Conservation (phyloP, 2,888 invertebrate genomes). For the Cantharis lateralis region DNA sequence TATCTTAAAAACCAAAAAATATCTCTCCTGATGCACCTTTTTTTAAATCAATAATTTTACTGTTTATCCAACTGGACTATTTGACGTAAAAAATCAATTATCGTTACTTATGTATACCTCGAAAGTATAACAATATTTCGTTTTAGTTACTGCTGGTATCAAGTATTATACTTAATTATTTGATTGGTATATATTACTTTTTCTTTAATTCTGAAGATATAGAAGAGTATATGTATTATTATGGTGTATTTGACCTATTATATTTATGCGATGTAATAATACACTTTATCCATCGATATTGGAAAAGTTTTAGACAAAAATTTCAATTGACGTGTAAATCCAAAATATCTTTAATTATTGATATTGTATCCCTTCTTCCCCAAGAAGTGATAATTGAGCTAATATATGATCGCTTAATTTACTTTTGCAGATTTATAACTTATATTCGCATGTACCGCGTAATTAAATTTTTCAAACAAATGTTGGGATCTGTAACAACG, state of each 20-base stretch:
- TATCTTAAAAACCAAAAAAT: no score
- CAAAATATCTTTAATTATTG: neutral
- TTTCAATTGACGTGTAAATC: slow-evolving; percentile 1
- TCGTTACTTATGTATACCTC: neutral
- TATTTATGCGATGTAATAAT: slow-evolving; percentile 7
- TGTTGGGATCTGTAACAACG: slow-evolving; percentile 57
- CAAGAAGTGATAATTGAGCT: neutral
- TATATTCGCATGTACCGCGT: slow-evolving; percentile 57
- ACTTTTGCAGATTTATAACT: slow-evolving; percentile 47
- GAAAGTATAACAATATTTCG: neutral
- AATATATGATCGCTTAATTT: neutral
- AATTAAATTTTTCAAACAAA: slow-evolving; percentile 55
- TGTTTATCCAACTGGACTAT: neutral
- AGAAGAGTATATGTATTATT: neutral
- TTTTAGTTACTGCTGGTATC: slow-evolving; percentile 3
- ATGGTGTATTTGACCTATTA: slow-evolving; percentile 1
- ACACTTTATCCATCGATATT: neutral
- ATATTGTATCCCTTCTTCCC: slow-evolving; percentile 4
- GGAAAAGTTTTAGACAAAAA: neutral
- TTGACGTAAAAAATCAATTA: neutral
- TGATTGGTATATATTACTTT: neutral
- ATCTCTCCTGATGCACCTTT: no score
- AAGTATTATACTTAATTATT: neutral
- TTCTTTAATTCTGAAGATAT: neutral
- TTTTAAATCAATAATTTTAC: no score